Percentiles rank a stretch among this genome's conserved stretches.
Evolutionary conservation across 2,888 invertebrate species (phyloP).

Genomic region (Cheiracanthium punctorium): DNA sequence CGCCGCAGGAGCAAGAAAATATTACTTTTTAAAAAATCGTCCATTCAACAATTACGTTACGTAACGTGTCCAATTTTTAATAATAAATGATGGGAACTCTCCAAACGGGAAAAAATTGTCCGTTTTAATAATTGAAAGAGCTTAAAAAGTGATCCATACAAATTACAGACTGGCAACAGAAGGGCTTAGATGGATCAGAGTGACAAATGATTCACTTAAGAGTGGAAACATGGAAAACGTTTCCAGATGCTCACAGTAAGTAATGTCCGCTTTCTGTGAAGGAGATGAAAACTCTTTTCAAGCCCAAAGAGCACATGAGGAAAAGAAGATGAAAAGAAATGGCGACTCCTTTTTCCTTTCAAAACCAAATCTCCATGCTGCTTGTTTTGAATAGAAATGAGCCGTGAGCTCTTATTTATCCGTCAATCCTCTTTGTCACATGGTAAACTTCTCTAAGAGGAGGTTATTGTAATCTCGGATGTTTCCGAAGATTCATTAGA

Average conservation of each 20-base stretch:
- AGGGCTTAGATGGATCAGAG: neutral
- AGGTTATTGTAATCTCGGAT: too few species aligned
- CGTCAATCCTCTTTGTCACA: too few species aligned
- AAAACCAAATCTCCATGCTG: neutral
- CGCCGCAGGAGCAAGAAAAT: too few species aligned
- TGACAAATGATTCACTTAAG: constrained; percentile 1
- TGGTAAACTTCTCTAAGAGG: too few species aligned
- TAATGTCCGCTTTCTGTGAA: neutral
- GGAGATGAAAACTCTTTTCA: neutral
- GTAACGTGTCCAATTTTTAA: too few species aligned
- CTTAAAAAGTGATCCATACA: neutral
- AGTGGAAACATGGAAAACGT: neutral
- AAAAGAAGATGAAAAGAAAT: neutral
- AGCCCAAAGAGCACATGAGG: neutral
- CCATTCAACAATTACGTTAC: too few species aligned
- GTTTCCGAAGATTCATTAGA: too few species aligned
- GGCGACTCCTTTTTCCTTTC: neutral
- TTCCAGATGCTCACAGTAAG: neutral
- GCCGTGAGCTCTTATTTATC: too few species aligned
- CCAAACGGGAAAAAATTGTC: too few species aligned
- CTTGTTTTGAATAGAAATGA: neutral
- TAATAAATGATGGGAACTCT: too few species aligned
- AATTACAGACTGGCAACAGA: neutral
- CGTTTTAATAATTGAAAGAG: neutral
- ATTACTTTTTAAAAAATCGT: too few species aligned